Base-by-base conservation (phyloP, 2,113 vertebrate species). In the Opisthocomus hoazin region DNA sequence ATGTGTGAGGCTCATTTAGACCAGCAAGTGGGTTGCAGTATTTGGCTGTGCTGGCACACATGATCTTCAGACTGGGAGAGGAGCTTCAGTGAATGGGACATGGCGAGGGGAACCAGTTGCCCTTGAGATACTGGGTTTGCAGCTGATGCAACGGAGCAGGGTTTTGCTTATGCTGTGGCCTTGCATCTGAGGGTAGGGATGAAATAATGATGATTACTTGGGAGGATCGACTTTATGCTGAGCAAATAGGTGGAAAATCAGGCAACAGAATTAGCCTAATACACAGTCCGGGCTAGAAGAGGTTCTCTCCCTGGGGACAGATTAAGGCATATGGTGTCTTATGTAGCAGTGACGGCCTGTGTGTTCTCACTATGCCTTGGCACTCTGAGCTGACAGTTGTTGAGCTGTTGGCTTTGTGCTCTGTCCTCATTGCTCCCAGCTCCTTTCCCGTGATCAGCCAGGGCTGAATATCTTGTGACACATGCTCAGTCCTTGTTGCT, bases 181-280 rank as follows among this genome's bases (percentile, higher is more conserved):
- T 80, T 13, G 13, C 11, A 3, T 95, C 74, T 7, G 20, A 93
- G 91, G 81, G 70, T 63, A 91, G 70, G 78, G 78, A 88, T 43
- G 45, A 85, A 96, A 97, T 96, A 97, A 93, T 26, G 87, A 93
- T 96, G 94, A 97, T 97, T 82, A 45, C 93, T 96, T 94, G 84
- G 77, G 89, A 84, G 95, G 89, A 97, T 97, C 87, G 0, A 43
- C 71, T 97, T 97, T 97, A 95, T 0, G 84, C 96, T 96, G 93
- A 96, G 92, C 87, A 91, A 96, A 94, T 96, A 95, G 92, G 95
- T 96, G 96, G 95, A 95, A 97, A 96, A 88, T 96, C 92, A 95
- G 86, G 94, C 96, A 95, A 84, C 96, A 96, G 81, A 96, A 96
- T 95, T 95, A 96, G 90, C 95, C 93, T 95, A 96, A 92, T 94